Evolutionary conservation across 2,113 vertebrate species (phyloP).

Genomic region (Chascanopsetta lugubris): DNA sequence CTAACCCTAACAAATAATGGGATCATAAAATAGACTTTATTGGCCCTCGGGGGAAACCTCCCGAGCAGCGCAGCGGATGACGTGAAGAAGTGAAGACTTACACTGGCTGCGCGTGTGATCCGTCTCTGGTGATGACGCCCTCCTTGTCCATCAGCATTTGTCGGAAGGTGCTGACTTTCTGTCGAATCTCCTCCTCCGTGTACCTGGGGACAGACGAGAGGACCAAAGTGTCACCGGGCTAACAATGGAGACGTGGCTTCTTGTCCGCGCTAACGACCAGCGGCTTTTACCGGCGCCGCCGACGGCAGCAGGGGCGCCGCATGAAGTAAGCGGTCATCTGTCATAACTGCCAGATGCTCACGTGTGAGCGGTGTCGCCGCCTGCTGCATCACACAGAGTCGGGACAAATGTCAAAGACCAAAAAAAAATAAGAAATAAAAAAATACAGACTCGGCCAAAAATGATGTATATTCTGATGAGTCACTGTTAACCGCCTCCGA

Average conservation of each 20-base stretch:
- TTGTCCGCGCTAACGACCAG: slow-evolving; percentile 4
- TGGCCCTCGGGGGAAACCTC: not conserved
- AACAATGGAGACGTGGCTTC: not conserved
- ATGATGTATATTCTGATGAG: slow-evolving; percentile 46
- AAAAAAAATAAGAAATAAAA: slow-evolving; percentile 16
- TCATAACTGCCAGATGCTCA: slow-evolving; percentile 27
- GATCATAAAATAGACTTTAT: too few species aligned
- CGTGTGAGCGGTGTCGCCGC: not conserved
- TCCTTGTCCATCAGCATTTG: slow-evolving; percentile 99
- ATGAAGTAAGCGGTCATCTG: slow-evolving; percentile 19
- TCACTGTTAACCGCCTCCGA: slow-evolving; percentile 18
- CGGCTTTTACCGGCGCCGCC: slow-evolving; percentile 9
- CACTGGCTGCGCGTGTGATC: slow-evolving; percentile 87
- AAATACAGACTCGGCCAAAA: slow-evolving; percentile 7
- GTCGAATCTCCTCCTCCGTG: slow-evolving; percentile 92
- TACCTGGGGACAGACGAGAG: slow-evolving; percentile 81
- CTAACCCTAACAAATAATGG: too few species aligned
- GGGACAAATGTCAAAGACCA: slow-evolving; percentile 26
- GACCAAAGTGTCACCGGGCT: slow-evolving; percentile 14
- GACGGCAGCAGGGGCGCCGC: not conserved
- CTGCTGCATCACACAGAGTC: slow-evolving; percentile 14
- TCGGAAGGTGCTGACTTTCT: slow-evolving; percentile 97
- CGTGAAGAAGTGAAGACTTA: slow-evolving; percentile 77
- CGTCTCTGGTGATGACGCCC: slow-evolving; percentile 94
- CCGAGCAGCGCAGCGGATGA: not conserved